These are phyloP conservation scores for Stigmatopora argus DNA, from an alignment of 2,113 vertebrate species.

Conservation along the genomic window DNA sequence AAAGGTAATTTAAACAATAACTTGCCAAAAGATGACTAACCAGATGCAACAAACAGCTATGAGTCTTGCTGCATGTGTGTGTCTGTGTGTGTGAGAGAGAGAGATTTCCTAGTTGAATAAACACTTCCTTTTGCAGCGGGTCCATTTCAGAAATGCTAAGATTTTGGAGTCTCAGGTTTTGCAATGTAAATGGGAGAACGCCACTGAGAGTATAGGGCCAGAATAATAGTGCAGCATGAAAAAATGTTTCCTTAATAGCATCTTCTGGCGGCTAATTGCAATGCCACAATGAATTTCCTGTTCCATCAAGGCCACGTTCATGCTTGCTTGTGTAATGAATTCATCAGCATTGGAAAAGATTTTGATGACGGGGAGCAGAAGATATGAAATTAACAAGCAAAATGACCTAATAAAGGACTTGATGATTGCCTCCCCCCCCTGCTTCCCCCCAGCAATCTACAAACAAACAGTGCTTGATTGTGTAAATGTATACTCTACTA, in stretches of 20 bases:
- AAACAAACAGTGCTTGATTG: slow-evolving; percentile 2
- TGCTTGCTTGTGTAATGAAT: slow-evolving; percentile 26
- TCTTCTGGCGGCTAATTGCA: slow-evolving; percentile 26
- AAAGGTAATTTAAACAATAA: slow-evolving; percentile 52
- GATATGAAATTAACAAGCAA: slow-evolving; percentile 15
- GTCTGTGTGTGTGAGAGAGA: no score
- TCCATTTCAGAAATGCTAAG: slow-evolving; percentile 24
- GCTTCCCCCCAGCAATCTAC: neutral
- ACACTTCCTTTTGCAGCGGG: slow-evolving; percentile 26
- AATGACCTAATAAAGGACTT: slow-evolving; percentile 15
- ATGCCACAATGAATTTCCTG: slow-evolving; percentile 31
- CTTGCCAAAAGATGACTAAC: slow-evolving; percentile 5
- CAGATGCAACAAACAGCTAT: neutral
- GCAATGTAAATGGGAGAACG: slow-evolving; percentile 9
- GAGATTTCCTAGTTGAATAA: slow-evolving; percentile 48
- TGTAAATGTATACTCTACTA: neutral
- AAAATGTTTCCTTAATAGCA: slow-evolving; percentile 25
- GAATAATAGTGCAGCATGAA: slow-evolving; percentile 20
- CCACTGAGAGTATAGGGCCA: slow-evolving; percentile 2
- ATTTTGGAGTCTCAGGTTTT: slow-evolving; percentile 4
- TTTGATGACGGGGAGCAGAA: slow-evolving; percentile 1
- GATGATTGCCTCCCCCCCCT: slow-evolving; percentile 8
- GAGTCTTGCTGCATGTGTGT: no score
- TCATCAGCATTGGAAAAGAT: slow-evolving; percentile 16
- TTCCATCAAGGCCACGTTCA: slow-evolving; percentile 12